Evolutionary conservation across 2,113 vertebrate genomes (phyloP), one percentile per base, ranked within the genome.

Genomic region (Tretioscincus oriximinensis): DNA sequence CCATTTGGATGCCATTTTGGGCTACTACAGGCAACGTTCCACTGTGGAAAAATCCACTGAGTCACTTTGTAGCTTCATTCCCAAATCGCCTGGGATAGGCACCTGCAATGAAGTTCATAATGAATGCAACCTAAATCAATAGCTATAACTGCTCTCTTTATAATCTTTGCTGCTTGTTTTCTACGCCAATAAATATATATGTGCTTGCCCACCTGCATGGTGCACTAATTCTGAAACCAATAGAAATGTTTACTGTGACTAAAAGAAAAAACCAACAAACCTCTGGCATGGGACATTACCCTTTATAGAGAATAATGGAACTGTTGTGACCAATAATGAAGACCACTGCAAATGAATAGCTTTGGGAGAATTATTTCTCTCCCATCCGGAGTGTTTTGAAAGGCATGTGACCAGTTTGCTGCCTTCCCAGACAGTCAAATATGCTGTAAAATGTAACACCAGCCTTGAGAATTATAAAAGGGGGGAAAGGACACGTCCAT

Each of bases 391-490:
- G 71, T 51, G 89, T 81, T 92, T 87, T 89, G 20, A 67, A 67
- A 88, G 75, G 84, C 84, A 1, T 78, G 69, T 51, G 88, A 85
- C 84, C 77, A 81, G 29, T 4, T 11, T 3, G 70, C 58, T 92
- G 51, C 80, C 87, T 90, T 80, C 45, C 69, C 92, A 93, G 89
- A 92, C 88, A 89, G 83, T 89, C 85, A 92, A 90, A 91, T 87
- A 84, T 87, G 61, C 88, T 90, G 87, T 91, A 94, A 95, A 96
- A 94, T 88, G 89, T 93, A 93, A 92, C 61, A 24, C 84, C 90
- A 89, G 85, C 89, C 93, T 91, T 94, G 94, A 94, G 94, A 95
- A 95, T 91, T 80, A 1, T 87, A 91, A 88, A 79, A 85, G 66
- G 86, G 88, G 83, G 89, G 81, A 92, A 91, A 92, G 91, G 88